Evolutionary conservation across 2,797 vertebrate genomes (phyloP).

Genomic region (Melanotaenia boesemani): DNA sequence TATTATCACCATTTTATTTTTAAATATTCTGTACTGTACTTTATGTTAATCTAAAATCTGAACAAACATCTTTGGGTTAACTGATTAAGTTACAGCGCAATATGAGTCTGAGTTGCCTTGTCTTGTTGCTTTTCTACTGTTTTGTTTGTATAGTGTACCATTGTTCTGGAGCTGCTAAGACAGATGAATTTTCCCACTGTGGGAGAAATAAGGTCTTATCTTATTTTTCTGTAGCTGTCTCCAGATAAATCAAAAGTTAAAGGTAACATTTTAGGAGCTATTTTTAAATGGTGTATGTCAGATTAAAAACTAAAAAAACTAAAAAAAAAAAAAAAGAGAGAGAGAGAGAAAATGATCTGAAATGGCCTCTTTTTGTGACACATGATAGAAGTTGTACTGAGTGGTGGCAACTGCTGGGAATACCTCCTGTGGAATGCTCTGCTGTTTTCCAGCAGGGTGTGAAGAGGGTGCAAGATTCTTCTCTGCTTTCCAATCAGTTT

Average conservation of each 20-base stretch:
- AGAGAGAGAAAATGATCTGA: not conserved
- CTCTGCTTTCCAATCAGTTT: not conserved
- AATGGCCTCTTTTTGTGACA: not conserved
- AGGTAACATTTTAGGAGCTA: not conserved
- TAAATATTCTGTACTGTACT: too few species aligned
- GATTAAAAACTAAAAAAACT: too few species aligned
- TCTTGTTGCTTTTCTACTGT: too few species aligned
- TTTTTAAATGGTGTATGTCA: not conserved
- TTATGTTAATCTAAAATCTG: too few species aligned
- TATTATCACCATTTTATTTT: not conserved
- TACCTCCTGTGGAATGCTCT: not conserved
- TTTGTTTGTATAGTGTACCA: too few species aligned
- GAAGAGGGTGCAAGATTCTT: not conserved
- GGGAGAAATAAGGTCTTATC: not conserved
- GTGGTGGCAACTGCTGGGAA: not conserved
- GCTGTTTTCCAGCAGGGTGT: not conserved
- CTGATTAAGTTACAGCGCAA: too few species aligned
- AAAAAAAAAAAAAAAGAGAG: too few species aligned
- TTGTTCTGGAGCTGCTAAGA: too few species aligned
- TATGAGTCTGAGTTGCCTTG: too few species aligned
- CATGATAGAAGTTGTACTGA: not conserved
- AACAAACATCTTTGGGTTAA: too few species aligned
- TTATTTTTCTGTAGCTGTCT: not conserved
- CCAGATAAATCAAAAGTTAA: not conserved
- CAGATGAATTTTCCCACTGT: not conserved